phyloP scores from a whole-genome alignment of 2,113 vertebrate genomes.

The Poeciliopsis occidentalis region DNA sequence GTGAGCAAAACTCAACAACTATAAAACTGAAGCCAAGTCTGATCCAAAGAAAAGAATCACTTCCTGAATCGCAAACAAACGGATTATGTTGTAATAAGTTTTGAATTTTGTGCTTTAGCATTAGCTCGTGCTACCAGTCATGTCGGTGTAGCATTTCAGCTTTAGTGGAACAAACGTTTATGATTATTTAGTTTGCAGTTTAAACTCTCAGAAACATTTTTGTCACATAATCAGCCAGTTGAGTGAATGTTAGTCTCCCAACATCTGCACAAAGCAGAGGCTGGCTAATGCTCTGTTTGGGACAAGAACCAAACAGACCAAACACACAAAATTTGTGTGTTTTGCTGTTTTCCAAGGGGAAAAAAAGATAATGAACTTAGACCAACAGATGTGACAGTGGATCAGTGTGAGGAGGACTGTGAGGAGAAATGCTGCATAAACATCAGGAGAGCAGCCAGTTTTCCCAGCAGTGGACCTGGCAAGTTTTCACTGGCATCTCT shows the following conservation, averaged over 20 bases:
- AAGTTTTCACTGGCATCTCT: neutral
- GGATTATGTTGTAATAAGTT: too few species aligned
- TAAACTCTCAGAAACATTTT: too few species aligned
- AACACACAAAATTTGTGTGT: neutral
- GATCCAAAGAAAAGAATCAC: too few species aligned
- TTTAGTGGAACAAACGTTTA: too few species aligned
- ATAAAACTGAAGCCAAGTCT: too few species aligned
- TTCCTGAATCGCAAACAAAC: too few species aligned
- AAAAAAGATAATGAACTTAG: neutral
- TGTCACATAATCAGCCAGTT: neutral
- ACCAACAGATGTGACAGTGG: neutral
- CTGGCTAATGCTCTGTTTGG: too few species aligned
- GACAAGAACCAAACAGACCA: neutral
- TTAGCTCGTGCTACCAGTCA: too few species aligned
- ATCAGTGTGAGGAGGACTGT: neutral
- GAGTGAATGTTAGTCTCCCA: neutral
- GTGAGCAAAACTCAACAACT: too few species aligned
- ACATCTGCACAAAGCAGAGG: neutral
- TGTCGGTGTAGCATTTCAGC: too few species aligned
- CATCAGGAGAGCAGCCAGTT: neutral
- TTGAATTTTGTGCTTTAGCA: too few species aligned
- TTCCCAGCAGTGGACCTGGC: neutral
- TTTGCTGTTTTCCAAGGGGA: neutral
- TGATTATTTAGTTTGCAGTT: too few species aligned
- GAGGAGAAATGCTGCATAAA: neutral